These are phyloP conservation scores for Nycteola revayana DNA, from an alignment of 2,888 invertebrate species.

Conservation along the genomic window DNA sequence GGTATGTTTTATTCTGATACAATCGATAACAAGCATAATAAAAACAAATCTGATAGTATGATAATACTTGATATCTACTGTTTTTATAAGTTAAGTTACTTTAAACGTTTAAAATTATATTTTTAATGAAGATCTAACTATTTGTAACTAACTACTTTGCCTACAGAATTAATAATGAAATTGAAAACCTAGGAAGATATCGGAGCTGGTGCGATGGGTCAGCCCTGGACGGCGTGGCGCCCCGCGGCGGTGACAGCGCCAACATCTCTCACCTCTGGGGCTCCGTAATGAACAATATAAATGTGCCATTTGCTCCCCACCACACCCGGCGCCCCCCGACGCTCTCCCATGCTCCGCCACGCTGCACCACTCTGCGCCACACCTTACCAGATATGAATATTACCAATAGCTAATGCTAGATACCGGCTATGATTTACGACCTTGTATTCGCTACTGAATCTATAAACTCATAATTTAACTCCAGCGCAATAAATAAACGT, in stretches of 20 bases:
- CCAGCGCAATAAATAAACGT: conserved; percentile 31
- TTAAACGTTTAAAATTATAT: no score
- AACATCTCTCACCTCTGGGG: conserved; percentile 76
- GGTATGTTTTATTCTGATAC: no score
- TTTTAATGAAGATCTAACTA: no score
- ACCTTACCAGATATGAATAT: conserved; percentile 17
- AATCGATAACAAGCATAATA: no score
- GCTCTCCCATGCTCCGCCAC: conserved; percentile 6
- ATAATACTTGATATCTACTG: no score
- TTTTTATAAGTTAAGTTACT: no score
- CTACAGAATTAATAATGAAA: no score
- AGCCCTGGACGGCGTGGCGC: conserved; percentile 56
- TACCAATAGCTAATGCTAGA: conserved; percentile 16
- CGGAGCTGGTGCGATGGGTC: conserved; percentile 16
- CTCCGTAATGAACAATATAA: conserved; percentile 75
- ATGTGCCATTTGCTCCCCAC: conserved; percentile 63
- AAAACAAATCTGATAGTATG: no score
- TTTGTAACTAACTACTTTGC: no score
- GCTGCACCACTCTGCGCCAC: conserved; percentile 23
- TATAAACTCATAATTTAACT: conserved; percentile 36
- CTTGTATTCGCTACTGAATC: conserved; percentile 36
- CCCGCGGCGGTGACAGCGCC: conserved; percentile 68
- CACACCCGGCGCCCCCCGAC: conserved; percentile 14
- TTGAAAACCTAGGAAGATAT: no score
- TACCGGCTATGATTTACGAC: conserved; percentile 28